Evolutionary conservation across 2,888 invertebrate genomes (phyloP).

Genomic region (Eristalis tenax): DNA sequence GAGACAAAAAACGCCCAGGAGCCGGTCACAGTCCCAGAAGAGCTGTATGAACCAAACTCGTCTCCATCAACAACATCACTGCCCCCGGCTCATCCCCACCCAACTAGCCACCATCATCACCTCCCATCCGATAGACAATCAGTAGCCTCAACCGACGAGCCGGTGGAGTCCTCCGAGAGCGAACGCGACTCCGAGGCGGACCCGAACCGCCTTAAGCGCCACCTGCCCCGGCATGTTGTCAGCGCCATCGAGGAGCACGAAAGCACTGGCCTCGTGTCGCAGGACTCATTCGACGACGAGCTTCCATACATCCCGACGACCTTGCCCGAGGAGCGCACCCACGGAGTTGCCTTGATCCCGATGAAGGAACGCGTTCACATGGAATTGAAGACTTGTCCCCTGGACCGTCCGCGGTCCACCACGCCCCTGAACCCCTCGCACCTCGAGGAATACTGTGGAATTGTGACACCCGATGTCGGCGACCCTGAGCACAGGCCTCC

Average conservation of each 20-base stretch:
- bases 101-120: constrained; percentile 29
- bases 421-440: constrained; percentile 88
- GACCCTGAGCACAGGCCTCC: constrained; percentile 55
- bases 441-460: constrained; percentile 87
- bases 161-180: constrained; percentile 86
- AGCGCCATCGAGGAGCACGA: constrained; percentile 85
- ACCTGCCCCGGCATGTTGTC: constrained; percentile 83
- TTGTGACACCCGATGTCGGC: constrained; percentile 77
- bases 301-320: constrained; percentile 95
- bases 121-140: constrained; percentile 75
- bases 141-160: constrained; percentile 81
- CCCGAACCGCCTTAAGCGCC: constrained; percentile 77
- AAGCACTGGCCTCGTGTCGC: constrained; percentile 88
- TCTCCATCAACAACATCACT: constrained; percentile 72
- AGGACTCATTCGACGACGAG: constrained; percentile 93
- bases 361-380: constrained; percentile 86
- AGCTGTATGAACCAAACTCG: constrained; percentile 74
- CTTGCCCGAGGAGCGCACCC: constrained; percentile 91
- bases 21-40: constrained; percentile 58
- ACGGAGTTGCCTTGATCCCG: constrained; percentile 90
- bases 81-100: constrained; percentile 56
- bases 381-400: constrained; percentile 86
- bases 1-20: constrained; percentile 38
- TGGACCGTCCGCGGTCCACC: constrained; percentile 88
- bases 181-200: constrained; percentile 86